Percentiles rank a stretch among this genome's conserved stretches.
These are phyloP conservation scores for Clarias macrocephalus DNA, from an alignment of 2,113 vertebrate genomes.

Conservation along the genomic window DNA sequence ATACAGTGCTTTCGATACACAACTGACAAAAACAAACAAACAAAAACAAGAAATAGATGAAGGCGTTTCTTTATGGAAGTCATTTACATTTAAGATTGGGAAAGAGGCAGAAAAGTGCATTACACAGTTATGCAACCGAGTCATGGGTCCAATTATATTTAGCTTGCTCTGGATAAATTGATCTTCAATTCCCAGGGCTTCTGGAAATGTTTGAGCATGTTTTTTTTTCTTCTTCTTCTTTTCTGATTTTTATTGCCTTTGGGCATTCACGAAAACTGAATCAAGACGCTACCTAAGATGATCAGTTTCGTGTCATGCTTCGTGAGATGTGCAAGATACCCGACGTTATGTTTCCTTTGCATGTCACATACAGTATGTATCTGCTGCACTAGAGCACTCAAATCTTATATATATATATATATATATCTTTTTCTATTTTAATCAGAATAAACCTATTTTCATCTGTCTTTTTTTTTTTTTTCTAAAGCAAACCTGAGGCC, in stretches of 20 bases:
- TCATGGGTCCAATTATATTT: not conserved
- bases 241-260: not conserved
- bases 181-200: not conserved
- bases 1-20: not conserved
- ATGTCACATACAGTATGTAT: not conserved
- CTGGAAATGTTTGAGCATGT: not conserved
- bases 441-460: not conserved
- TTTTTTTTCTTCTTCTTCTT: too few relatives aligned
- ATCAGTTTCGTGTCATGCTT: conserved; percentile 3
- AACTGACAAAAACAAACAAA: not conserved
- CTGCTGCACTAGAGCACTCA: not conserved
- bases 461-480: not conserved
- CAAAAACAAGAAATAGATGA: not conserved
- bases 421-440: not conserved
- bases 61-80: not conserved
- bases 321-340: not conserved
- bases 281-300: not conserved
- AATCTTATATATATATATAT: not conserved
- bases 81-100: not conserved
- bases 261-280: not conserved
- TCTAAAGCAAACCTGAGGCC: not conserved
- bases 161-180: not conserved
- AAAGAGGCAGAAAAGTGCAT: not conserved
- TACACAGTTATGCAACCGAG: not conserved
- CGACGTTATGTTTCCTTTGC: not conserved